Evolutionary conservation across 2,888 invertebrate species (phyloP).

Genomic region (Nesidiocoris tenuis): DNA sequence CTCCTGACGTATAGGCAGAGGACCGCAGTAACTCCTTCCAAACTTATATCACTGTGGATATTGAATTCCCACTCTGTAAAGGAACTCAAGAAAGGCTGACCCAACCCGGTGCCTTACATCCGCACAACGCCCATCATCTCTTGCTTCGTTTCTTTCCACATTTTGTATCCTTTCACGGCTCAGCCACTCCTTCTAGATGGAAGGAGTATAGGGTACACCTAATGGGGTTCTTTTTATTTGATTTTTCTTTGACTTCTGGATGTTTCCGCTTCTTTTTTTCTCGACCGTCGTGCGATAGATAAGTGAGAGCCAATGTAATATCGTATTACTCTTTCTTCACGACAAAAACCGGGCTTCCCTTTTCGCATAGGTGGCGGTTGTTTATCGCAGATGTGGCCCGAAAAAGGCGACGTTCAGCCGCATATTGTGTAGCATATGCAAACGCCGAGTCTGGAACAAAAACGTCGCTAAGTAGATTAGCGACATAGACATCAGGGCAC

Average conservation of each 20-base stretch:
- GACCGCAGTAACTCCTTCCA: not conserved
- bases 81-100: not conserved
- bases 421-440: too few species aligned
- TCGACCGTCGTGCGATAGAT: not conserved
- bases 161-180: not conserved
- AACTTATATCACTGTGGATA: constrained; percentile 10
- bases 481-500: too few species aligned
- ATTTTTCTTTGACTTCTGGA: not conserved
- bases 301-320: not conserved
- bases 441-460: too few species aligned
- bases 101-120: not conserved
- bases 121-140: not conserved
- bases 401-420: not conserved
- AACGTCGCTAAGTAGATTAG: too few species aligned
- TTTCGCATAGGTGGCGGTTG: not conserved
- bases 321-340: not conserved
- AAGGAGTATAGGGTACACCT: not conserved
- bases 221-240: not conserved
- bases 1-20: not conserved
- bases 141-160: not conserved
- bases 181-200: not conserved
- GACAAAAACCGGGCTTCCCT: not conserved
- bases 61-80: constrained; percentile 20
- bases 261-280: not conserved
- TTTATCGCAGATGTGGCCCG: not conserved